A percentile compares a stretch with the other conserved stretches of the same genome.
These are phyloP conservation scores for Stenotaenia linearis DNA, from an alignment of 2,888 invertebrate species.

Conservation along the genomic window DNA sequence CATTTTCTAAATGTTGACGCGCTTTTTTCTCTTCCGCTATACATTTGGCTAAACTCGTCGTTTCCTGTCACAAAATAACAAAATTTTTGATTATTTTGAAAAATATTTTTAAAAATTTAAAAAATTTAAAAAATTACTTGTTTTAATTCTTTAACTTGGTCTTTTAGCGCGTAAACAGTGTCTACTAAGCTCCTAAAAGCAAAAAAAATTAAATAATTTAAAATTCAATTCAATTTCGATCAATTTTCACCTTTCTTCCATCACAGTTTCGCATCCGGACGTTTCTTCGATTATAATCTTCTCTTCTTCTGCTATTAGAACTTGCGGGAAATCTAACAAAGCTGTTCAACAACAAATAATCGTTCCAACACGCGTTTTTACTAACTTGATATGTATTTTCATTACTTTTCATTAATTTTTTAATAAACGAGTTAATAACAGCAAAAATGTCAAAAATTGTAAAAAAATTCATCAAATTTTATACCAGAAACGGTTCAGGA, in stretches of 20 bases:
- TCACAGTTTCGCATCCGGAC: constrained; percentile 47
- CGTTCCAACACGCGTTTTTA: no score
- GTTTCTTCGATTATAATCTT: constrained; percentile 54
- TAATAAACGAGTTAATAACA: no score
- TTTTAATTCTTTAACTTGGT: constrained; percentile 63
- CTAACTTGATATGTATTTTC: not conserved
- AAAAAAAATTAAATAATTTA: not conserved
- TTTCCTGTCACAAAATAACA: constrained; percentile 35
- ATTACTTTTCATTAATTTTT: not conserved
- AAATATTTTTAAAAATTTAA: no score
- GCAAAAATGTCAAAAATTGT: no score
- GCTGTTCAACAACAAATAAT: constrained; percentile 31
- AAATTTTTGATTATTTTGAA: not conserved
- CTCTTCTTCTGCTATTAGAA: constrained; percentile 54
- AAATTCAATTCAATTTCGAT: not conserved
- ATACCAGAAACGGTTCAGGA: not conserved
- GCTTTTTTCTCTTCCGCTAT: constrained; percentile 63
- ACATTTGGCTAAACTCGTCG: constrained; percentile 55
- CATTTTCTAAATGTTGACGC: constrained; percentile 50
- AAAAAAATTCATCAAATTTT: not conserved
- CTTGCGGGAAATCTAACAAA: constrained; percentile 47
- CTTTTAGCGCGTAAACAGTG: constrained; percentile 68
- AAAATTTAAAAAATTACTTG: constrained; percentile 55
- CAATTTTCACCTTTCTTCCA: constrained; percentile 52
- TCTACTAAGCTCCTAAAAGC: constrained; percentile 62